Conservation (phyloP, 2,113 vertebrate genomes). For the Xyliphius kryptos region DNA sequence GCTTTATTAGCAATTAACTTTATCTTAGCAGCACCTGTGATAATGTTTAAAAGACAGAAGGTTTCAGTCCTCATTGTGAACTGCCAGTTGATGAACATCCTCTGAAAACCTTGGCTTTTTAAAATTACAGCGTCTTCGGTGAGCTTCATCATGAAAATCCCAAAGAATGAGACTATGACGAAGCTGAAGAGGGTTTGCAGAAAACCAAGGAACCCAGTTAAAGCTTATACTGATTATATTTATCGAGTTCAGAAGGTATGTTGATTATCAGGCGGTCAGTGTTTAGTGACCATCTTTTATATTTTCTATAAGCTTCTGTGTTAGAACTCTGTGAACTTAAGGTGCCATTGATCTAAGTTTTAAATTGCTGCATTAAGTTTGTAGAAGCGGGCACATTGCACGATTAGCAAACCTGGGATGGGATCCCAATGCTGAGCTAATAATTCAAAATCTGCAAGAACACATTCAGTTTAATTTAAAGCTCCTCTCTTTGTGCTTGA, state of each 20-base stretch:
- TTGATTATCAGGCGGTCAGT: background rate
- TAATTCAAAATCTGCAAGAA: too few relatives aligned
- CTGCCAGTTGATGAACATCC: background rate
- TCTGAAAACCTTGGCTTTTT: background rate
- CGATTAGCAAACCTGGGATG: too few relatives aligned
- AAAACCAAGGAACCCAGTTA: background rate
- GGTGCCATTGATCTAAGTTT: too few relatives aligned
- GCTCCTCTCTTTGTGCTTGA: too few relatives aligned
- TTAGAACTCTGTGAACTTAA: too few relatives aligned
- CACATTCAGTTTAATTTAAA: too few relatives aligned
- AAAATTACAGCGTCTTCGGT: background rate
- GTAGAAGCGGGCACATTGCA: too few relatives aligned
- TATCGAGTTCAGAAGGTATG: slow-evolving; percentile 40
- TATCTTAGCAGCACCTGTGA: background rate
- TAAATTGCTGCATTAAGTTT: too few relatives aligned
- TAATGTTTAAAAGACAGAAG: background rate
- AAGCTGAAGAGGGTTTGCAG: background rate
- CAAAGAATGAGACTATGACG: background rate
- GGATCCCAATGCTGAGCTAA: too few relatives aligned
- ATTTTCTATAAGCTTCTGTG: too few relatives aligned
- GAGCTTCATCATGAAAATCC: slow-evolving; percentile 32
- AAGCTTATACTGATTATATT: slow-evolving; percentile 24
- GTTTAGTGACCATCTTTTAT: too few relatives aligned
- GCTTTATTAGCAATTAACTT: slow-evolving; percentile 1
- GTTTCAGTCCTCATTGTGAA: background rate